Evolutionary conservation across 92 coral and sea anemone species (phyloP), one percentile per base, ranked within the genome.

Genomic region (Meandrina meandrites): DNA sequence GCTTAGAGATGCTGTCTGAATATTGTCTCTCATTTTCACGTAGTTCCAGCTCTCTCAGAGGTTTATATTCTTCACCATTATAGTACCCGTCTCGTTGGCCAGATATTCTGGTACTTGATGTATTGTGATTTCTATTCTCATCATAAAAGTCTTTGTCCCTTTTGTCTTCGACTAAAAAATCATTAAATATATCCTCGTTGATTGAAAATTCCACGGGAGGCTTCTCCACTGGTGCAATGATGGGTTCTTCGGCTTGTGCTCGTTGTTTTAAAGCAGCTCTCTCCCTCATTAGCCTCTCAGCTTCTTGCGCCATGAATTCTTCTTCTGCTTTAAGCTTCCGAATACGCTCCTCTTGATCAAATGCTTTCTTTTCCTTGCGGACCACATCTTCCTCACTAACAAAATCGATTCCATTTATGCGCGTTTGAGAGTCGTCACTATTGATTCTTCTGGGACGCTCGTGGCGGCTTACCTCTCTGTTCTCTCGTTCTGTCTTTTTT

Each of bases 241-340:
- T 45, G 32, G 36, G 36, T 35, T 86, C 89, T 17, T 79, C 85
- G 30, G 28, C 60, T 53, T 50, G 64, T 32, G 85, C 70, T 83
- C 31, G 79, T 35, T 88, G 89, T 67, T 66, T 84, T 78, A 32
- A 17, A 24, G 89, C 70, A 4, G 81, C 83, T 85, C 83, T 57
- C 80, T 83, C 81, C 31, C 53, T 86, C 89, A 83, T 75, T 47
- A 89, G 64, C 80, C 90, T 84, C 19, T 94, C 94, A 75, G 93
- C 93, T 81, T 94, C 96, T 70, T 91, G 92, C 4, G 93, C 89
- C 84, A 90, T 86, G 30, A 85, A 85, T 69, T 91, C 94, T 57
- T 94, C 94, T 57, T 94, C 94, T 35, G 91, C 94, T 76, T 84
- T 88, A 35, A 84, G 83, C 82, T 78, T 84, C 70, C 89, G 53